Evolutionary conservation across 2,888 invertebrate species (phyloP).

Genomic region (Lordiphosa andalusiaca): DNA sequence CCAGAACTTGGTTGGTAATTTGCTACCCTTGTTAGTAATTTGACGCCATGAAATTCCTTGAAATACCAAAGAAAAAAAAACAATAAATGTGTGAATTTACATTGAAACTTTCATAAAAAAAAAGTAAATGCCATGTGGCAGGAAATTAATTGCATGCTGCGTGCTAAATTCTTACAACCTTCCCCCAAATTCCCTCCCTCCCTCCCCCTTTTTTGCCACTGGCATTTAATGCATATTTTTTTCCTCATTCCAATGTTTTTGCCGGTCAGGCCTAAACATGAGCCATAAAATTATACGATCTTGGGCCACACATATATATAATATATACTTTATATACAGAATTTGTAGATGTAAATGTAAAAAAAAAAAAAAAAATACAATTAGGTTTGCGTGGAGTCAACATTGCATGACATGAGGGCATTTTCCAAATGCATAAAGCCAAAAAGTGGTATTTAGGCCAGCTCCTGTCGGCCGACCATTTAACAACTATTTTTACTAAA

Average conservation of each 20-base stretch:
- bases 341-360: conserved; percentile 11
- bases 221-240: conserved; percentile 55
- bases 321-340: conserved; percentile 21
- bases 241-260: conserved; percentile 1
- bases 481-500: conserved; percentile 62
- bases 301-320: conserved; percentile 22
- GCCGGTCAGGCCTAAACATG: conserved; percentile 46
- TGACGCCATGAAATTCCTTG: too few relatives aligned
- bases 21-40: too few relatives aligned
- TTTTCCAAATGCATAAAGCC: conserved; percentile 46
- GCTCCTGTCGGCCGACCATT: conserved; percentile 50
- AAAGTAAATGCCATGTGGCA: conserved; percentile 24
- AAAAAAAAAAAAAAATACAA: conserved; percentile 30
- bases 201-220: too few relatives aligned
- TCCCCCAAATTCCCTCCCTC: background rate
- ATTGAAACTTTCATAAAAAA: too few relatives aligned
- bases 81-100: too few relatives aligned
- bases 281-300: conserved; percentile 65
- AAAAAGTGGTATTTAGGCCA: conserved; percentile 46
- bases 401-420: conserved; percentile 62
- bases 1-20: too few relatives aligned
- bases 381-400: conserved; percentile 24
- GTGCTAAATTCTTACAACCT: conserved; percentile 60
- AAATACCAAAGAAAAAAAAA: background rate
- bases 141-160: conserved; percentile 52